Conservation (phyloP, 2,888 invertebrate species). For the Eulithis prunata region DNA sequence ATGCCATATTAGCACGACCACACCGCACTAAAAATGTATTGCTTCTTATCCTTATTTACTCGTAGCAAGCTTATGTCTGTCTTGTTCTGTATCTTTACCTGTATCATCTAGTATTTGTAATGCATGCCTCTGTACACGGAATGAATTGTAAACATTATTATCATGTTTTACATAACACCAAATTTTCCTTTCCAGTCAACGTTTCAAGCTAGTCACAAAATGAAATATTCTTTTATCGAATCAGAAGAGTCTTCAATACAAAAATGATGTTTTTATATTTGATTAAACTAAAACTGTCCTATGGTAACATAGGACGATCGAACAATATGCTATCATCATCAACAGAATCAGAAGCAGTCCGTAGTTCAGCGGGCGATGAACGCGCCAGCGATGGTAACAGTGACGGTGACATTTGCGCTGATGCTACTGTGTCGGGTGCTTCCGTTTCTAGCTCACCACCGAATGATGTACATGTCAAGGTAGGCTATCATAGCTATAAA, state of each 20-base stretch:
- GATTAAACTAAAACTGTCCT: constrained; percentile 19
- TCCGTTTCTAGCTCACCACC: constrained; percentile 82
- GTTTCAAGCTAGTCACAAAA: constrained; percentile 19
- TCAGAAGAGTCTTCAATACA: background rate
- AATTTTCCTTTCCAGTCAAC: constrained; percentile 28
- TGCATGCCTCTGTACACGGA: constrained; percentile 32
- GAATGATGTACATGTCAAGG: constrained; percentile 76
- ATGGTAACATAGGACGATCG: constrained; percentile 22
- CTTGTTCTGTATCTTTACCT: constrained; percentile 47
- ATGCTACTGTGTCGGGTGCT: constrained; percentile 76
- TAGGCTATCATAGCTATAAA: constrained; percentile 42
- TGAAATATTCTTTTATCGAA: background rate
- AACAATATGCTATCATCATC: constrained; percentile 38
- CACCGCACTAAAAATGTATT: constrained; percentile 32
- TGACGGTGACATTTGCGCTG: constrained; percentile 73
- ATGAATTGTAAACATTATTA: constrained; percentile 20
- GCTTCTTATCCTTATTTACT: constrained; percentile 40
- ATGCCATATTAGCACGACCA: constrained; percentile 31
- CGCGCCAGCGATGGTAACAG: constrained; percentile 79
- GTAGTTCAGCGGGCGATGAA: constrained; percentile 75
- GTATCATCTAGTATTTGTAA: constrained; percentile 42
- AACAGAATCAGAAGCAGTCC: constrained; percentile 73
- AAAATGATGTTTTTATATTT: background rate
- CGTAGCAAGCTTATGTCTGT: constrained; percentile 70
- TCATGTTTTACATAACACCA: constrained; percentile 12